These are phyloP conservation scores for Clusia tigrina DNA, from an alignment of 2,888 invertebrate genomes.

Conservation along the genomic window DNA sequence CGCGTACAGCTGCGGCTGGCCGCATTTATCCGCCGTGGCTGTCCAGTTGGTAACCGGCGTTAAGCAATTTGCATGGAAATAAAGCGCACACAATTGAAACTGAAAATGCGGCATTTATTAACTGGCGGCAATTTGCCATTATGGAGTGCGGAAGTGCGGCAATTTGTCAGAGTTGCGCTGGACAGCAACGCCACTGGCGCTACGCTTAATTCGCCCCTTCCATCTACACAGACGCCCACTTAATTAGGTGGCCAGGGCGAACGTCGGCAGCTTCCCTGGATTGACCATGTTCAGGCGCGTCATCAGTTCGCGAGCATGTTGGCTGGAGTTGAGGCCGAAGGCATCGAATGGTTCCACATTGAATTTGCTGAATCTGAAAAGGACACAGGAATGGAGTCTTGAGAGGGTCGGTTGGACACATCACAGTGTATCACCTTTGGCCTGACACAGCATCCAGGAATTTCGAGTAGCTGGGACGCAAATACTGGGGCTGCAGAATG, in stretches of 20 bases:
- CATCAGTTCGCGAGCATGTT: slow-evolving; percentile 65
- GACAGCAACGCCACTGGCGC: too few relatives aligned
- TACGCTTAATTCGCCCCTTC: too few relatives aligned
- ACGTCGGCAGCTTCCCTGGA: slow-evolving; percentile 43
- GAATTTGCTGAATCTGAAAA: slow-evolving; percentile 72
- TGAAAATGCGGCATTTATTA: too few relatives aligned
- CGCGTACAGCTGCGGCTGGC: slow-evolving; percentile 15
- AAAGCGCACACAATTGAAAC: too few relatives aligned
- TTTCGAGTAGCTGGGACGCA: slow-evolving; percentile 84
- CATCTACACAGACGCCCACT: too few relatives aligned
- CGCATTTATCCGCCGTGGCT: neutral
- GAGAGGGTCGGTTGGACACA: too few relatives aligned
- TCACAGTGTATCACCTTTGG: slow-evolving; percentile 72
- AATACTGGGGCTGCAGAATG: slow-evolving; percentile 78
- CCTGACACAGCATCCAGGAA: slow-evolving; percentile 80
- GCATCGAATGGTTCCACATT: slow-evolving; percentile 68
- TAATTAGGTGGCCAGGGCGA: too few relatives aligned
- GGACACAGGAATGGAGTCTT: too few relatives aligned
- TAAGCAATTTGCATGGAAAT: too few relatives aligned
- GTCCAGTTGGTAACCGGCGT: too few relatives aligned
- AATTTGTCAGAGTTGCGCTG: too few relatives aligned
- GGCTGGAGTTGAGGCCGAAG: slow-evolving; percentile 70
- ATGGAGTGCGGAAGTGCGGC: slow-evolving; percentile 14
- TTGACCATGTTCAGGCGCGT: slow-evolving; percentile 47
- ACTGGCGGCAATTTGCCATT: slow-evolving; percentile 12